These are phyloP conservation scores for Hartigia nigra DNA, from an alignment of 2,888 invertebrate species.

Conservation along the genomic window DNA sequence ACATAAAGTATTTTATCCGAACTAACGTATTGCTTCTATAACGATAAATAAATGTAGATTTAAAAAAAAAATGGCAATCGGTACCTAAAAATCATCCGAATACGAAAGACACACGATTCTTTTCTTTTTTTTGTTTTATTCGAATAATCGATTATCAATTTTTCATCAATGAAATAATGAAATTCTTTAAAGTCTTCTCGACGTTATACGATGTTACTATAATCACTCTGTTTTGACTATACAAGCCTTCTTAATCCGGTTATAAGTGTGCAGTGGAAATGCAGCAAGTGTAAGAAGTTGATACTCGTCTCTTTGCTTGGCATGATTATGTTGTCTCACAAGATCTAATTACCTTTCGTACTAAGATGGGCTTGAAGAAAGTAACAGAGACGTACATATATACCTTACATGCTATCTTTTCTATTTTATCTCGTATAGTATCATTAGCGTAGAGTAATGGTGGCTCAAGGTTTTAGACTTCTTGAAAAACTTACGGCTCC, in stretches of 20 bases:
- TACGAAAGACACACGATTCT: background rate
- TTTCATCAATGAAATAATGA: background rate
- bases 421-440: background rate
- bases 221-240: background rate
- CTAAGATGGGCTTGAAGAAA: background rate
- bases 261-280: background rate
- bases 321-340: background rate
- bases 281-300: background rate
- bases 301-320: background rate
- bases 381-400: background rate
- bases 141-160: background rate
- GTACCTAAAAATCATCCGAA: background rate
- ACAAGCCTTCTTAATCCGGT: background rate
- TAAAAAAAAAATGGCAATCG: background rate
- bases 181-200: background rate
- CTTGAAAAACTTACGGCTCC: background rate
- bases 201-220: background rate
- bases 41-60: background rate
- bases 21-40: background rate
- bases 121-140: background rate
- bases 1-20: background rate
- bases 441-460: background rate
- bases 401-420: background rate
- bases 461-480: background rate
- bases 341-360: background rate